Percentiles rank a stretch among this genome's conserved stretches.
Conservation (phyloP, 2,797 vertebrate genomes). For the Etheostoma perlongum region DNA sequence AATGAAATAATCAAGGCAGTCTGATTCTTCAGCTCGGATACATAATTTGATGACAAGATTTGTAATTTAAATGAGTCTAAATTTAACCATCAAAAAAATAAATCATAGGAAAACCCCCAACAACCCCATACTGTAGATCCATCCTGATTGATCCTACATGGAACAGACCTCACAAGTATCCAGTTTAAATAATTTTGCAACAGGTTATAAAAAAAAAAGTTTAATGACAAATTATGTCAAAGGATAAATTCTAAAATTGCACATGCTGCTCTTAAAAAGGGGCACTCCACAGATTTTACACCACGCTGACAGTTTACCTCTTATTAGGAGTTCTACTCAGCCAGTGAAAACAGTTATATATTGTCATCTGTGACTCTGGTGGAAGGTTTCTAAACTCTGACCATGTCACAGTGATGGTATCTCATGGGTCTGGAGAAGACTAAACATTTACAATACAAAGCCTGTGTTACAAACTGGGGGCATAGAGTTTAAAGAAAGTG, state of each 20-base stretch:
- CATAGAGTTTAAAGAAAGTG: background rate
- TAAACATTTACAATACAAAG: background rate
- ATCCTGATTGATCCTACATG: background rate
- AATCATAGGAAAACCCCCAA: background rate
- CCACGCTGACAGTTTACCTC: background rate
- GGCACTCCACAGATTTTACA: background rate
- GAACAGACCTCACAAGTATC: background rate
- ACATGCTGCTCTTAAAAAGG: background rate
- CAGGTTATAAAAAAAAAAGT: background rate
- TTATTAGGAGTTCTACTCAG: background rate
- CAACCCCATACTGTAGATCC: background rate
- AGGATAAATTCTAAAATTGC: background rate
- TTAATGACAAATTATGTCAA: too few relatives aligned
- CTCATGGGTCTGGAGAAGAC: background rate
- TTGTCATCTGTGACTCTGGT: background rate
- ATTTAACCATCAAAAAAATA: background rate
- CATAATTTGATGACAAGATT: conserved; percentile 6
- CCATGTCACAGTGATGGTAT: background rate
- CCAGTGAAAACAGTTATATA: background rate
- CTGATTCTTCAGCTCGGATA: background rate
- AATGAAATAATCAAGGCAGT: background rate
- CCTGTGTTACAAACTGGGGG: background rate
- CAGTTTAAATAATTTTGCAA: background rate
- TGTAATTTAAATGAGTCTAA: conserved; percentile 7
- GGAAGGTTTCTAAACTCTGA: background rate